Percentiles rank a stretch among this genome's conserved stretches.
Evolutionary conservation across 2,113 vertebrate genomes (phyloP).

Genomic region (Megaceryle maxima): DNA sequence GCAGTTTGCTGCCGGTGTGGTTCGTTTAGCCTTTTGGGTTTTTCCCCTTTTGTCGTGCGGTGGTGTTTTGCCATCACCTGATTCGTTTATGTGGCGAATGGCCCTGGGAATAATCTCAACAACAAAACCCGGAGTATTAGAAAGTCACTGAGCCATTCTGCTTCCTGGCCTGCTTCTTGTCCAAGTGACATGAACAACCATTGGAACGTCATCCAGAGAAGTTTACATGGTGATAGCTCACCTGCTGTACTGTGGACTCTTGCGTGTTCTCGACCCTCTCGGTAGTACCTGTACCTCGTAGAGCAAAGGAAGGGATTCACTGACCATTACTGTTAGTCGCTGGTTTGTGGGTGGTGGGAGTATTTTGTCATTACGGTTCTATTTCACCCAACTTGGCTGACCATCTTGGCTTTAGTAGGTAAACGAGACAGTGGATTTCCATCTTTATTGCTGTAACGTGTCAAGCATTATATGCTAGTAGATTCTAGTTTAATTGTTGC

Average conservation of each 20-base stretch:
- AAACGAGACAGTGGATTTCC: slow-evolving; percentile 83
- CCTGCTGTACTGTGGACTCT: slow-evolving; percentile 78
- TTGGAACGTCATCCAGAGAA: slow-evolving; percentile 63
- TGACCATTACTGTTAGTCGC: slow-evolving; percentile 76
- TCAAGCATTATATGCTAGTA: slow-evolving; percentile 89
- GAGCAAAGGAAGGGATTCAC: slow-evolving; percentile 76
- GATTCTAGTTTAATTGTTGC: slow-evolving; percentile 85
- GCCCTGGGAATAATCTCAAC: slow-evolving; percentile 55
- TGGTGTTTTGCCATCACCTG: slow-evolving; percentile 52
- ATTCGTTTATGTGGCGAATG: slow-evolving; percentile 35
- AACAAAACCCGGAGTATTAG: slow-evolving; percentile 41
- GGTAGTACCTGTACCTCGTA: slow-evolving; percentile 64
- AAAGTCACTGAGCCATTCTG: slow-evolving; percentile 80
- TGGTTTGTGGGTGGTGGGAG: slow-evolving; percentile 76
- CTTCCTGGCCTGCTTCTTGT: slow-evolving; percentile 74
- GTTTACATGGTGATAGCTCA: slow-evolving; percentile 77
- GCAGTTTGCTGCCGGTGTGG: slow-evolving; percentile 63
- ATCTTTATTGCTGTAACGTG: slow-evolving; percentile 86
- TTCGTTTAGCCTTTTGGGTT: not conserved
- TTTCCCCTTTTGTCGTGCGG: not conserved
- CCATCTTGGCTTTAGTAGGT: slow-evolving; percentile 83
- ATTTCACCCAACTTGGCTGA: slow-evolving; percentile 76
- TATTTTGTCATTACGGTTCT: slow-evolving; percentile 80
- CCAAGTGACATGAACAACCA: slow-evolving; percentile 63
- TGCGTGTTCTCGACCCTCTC: slow-evolving; percentile 62